Base-by-base conservation (phyloP, 2,888 invertebrate genomes). In the Rhaphigaster nebulosa region DNA sequence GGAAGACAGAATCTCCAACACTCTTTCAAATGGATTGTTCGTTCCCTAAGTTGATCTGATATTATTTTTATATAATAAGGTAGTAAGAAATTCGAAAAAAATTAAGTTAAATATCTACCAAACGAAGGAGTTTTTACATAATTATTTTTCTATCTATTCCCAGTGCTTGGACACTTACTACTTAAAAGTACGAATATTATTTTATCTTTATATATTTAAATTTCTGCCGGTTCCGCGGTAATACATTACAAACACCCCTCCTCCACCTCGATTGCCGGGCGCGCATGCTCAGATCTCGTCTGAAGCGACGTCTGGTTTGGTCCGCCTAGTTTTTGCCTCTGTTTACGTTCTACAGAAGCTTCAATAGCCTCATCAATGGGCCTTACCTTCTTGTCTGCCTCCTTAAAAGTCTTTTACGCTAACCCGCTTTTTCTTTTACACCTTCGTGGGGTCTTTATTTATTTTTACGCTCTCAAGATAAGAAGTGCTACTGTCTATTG, bases 311-410 rank as follows among this genome's bases (percentile, higher is more conserved):
- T 34, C 76, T 29, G 76, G 34, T 76, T 38, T 34, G 18, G 38
- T 10, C 76, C 38, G 29, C 18, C 91, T 91, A 91, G 91, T 91
- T 91, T 91, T 91, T 91, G 88, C 90, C 91, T 91, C 90, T 91
- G 91, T 91, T 91, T 91, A 91, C 91, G 87, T 26, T 54, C 65
- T 23, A 54, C 34, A 45, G 50, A 34, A 80, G 70, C 60, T 20
- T 29, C 50, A 29, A 56, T 65, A 23, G 90, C 29, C 89, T 91
- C 89, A 89, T 91, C 88, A 91, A 91, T 91, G 91, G 60, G 84
- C 91, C 91, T 41, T 41, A 4, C 76, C 60, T 60, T 10, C 60
- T 60, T 60, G n/a, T n/a, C 60, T n/a, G n/a, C 15, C 65, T 29
- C 29, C 65, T 65, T 65, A 65, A 65, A 65, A 29, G 65, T 80